Percentiles rank a stretch among this genome's conserved stretches.
phyloP scores from a whole-genome alignment of 1,140 invertebrate genomes.

The Drosophila nannoptera region DNA sequence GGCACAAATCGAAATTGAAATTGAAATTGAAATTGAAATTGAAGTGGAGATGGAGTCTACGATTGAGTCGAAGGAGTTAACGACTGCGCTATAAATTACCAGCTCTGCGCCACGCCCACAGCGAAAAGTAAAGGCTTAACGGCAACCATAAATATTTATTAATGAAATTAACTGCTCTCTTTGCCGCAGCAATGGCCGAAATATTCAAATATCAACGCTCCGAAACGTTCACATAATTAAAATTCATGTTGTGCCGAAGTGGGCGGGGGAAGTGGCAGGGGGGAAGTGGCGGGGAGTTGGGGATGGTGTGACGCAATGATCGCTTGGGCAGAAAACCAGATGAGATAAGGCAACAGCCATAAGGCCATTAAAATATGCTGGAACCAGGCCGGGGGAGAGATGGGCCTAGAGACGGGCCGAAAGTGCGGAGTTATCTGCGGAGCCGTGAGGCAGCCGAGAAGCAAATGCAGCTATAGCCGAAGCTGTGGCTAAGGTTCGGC shows the following conservation, averaged over 20 bases:
- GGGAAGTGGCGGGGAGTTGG: not conserved
- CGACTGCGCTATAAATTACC: slow-evolving; percentile 27
- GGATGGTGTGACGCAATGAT: slow-evolving; percentile 36
- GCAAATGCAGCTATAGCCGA: too few species aligned
- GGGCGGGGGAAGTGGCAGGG: not conserved
- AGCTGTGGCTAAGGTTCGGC: too few species aligned
- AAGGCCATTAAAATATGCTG: slow-evolving; percentile 39
- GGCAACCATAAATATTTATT: slow-evolving; percentile 74
- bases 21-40: slow-evolving; percentile 30
- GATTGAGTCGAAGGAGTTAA: too few species aligned
- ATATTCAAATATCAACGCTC: slow-evolving; percentile 68
- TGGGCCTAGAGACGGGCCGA: not conserved
- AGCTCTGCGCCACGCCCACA: slow-evolving; percentile 13
- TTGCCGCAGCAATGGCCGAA: slow-evolving; percentile 30
- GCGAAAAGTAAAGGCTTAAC: slow-evolving; percentile 26
- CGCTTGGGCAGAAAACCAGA: slow-evolving; percentile 30
- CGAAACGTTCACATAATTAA: slow-evolving; percentile 62
- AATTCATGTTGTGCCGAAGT: slow-evolving; percentile 56
- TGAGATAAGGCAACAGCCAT: slow-evolving; percentile 43
- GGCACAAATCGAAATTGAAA: slow-evolving; percentile 30
- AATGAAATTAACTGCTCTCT: slow-evolving; percentile 70
- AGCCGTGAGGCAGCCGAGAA: too few species aligned
- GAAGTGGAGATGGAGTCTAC: slow-evolving; percentile 5
- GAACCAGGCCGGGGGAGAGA: slow-evolving; percentile 6
- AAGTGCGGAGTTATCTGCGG: too few species aligned